A percentile compares a stretch with the other conserved stretches of the same genome.
Evolutionary conservation across 2,888 invertebrate genomes (phyloP).

Genomic region (Monopis laevigella): DNA sequence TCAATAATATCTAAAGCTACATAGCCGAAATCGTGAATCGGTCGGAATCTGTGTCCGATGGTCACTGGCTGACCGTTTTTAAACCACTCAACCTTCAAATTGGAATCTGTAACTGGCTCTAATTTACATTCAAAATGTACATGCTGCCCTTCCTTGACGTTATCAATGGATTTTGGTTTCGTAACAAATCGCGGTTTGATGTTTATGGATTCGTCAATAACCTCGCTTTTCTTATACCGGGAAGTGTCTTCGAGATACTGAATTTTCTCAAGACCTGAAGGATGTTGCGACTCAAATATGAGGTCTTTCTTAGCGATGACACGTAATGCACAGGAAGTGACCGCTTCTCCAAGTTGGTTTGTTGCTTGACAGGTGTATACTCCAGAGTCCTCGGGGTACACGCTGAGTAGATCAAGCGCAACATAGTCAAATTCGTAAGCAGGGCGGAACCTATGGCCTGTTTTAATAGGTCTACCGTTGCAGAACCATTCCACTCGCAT

Average conservation of each 20-base stretch:
- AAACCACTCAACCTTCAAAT: conserved; percentile 96
- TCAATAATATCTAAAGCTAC: conserved; percentile 97
- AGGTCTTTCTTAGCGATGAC: conserved; percentile 91
- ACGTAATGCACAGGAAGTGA: conserved; percentile 89
- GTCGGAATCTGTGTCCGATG: conserved; percentile 93
- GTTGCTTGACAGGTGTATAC: conserved; percentile 95
- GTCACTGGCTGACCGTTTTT: conserved; percentile 95
- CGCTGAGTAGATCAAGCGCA: conserved; percentile 93
- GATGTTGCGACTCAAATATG: conserved; percentile 88
- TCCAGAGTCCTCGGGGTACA: conserved; percentile 97
- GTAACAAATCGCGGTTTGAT: conserved; percentile 87
- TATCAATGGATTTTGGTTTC: conserved; percentile 85
- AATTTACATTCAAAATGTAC: conserved; percentile 98
- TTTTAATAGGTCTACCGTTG: conserved; percentile 91
- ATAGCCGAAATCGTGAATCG: conserved; percentile 98
- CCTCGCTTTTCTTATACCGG: conserved; percentile 83
- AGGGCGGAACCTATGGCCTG: conserved; percentile 94
- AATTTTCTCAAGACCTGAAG: conserved; percentile 90
- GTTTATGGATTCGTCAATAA: conserved; percentile 84
- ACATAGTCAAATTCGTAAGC: conserved; percentile 98
- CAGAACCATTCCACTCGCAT: conserved; percentile 97
- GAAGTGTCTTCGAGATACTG: conserved; percentile 90
- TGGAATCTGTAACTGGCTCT: conserved; percentile 96
- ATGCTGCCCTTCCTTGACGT: conserved; percentile 87
- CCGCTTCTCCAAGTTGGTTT: conserved; percentile 93